Conservation (phyloP, 2,113 vertebrate species). For the Camelus bactrianus region DNA sequence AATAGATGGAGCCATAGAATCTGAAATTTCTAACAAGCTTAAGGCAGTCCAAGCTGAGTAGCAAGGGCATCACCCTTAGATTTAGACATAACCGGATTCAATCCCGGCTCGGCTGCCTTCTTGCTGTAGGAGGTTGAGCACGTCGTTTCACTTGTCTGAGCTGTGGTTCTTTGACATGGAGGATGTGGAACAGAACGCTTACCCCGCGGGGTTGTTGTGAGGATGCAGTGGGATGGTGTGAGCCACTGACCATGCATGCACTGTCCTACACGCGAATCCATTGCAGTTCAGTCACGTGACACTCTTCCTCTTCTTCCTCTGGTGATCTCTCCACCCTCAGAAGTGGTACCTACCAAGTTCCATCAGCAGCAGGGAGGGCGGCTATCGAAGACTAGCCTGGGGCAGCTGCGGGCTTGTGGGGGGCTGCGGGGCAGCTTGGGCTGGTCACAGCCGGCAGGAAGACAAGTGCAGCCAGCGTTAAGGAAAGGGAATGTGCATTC, state of each 20-base stretch:
- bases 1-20: neutral
- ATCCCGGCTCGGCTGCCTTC: neutral
- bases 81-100: neutral
- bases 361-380: neutral
- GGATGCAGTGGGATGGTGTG: neutral
- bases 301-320: neutral
- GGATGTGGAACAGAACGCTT: neutral
- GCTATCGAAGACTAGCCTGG: neutral
- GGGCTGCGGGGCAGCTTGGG: neutral
- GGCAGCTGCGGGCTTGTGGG: accelerated
- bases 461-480: neutral
- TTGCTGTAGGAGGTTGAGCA: neutral
- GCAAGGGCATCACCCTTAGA: neutral
- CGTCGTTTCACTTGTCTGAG: neutral
- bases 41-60: neutral
- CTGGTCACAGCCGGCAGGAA: neutral
- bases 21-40: neutral
- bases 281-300: neutral
- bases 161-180: neutral
- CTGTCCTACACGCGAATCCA: accelerated
- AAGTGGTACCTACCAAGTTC: neutral
- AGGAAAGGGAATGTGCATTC: neutral
- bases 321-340: neutral
- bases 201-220: neutral
- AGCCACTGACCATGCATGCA: neutral